A percentile compares a stretch with the other conserved stretches of the same genome.
Conservation (phyloP, 2,797 vertebrate genomes). For the Poecile montanus region DNA sequence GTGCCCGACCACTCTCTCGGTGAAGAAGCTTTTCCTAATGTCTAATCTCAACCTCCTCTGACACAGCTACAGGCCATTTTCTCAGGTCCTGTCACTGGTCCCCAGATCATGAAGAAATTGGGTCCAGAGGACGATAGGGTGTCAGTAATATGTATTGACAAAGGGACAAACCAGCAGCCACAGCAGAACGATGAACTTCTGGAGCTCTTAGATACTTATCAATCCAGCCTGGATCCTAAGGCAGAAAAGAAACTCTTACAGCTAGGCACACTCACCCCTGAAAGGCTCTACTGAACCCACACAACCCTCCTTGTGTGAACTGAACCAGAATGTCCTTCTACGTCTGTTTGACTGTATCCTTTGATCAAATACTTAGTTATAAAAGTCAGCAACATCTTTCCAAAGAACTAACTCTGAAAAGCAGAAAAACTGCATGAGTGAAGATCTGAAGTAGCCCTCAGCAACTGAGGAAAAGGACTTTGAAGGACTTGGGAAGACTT, state of each 20-base stretch:
- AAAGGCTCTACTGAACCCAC: not conserved
- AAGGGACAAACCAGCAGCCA: not conserved
- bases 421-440: not conserved
- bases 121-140: fast-evolving
- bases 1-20: no score
- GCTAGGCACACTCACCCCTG: not conserved
- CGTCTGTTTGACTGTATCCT: not conserved
- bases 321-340: not conserved
- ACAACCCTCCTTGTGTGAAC: not conserved
- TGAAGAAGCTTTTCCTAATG: not conserved
- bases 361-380: not conserved
- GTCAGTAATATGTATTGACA: not conserved
- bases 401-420: not conserved
- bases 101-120: not conserved
- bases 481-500: not conserved
- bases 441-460: not conserved
- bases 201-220: not conserved
- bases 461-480: not conserved
- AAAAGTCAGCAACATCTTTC: not conserved
- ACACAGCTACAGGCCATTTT: not conserved
- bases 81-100: not conserved
- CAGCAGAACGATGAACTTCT: not conserved
- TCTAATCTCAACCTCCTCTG: not conserved
- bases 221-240: not conserved
- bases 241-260: not conserved